These are phyloP conservation scores for Sylvilagus floridanus DNA, from an alignment of 2,797 vertebrate species.

Conservation along the genomic window DNA sequence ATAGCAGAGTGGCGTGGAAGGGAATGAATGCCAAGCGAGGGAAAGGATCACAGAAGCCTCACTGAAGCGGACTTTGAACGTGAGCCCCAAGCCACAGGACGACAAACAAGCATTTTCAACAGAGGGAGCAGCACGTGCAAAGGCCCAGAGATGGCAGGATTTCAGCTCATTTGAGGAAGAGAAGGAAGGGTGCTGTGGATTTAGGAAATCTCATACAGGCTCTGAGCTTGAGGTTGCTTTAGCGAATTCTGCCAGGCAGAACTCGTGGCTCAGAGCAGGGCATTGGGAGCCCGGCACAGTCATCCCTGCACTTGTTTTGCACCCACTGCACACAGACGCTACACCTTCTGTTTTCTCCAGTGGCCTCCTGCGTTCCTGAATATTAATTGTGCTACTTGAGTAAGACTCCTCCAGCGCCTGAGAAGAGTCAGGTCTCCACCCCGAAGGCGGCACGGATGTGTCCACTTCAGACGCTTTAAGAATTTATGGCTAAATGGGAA, in stretches of 20 bases:
- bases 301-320: too few species aligned
- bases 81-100: background rate
- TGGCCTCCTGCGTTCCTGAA: background rate
- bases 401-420: background rate
- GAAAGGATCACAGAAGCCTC: background rate
- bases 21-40: background rate
- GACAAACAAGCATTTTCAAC: background rate
- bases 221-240: background rate
- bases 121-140: background rate
- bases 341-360: background rate
- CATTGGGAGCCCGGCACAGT: background rate
- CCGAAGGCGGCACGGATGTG: background rate
- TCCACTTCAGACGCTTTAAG: background rate
- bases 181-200: background rate
- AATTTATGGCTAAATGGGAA: background rate
- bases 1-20: background rate
- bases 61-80: background rate
- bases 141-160: background rate
- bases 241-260: background rate
- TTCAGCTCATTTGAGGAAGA: background rate
- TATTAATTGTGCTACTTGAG: background rate
- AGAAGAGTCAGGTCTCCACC: constrained; percentile 3
- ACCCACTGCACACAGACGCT: background rate
- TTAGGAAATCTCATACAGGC: background rate
- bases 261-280: background rate